Conservation (phyloP, 2,888 invertebrate genomes). For the Eulithis prunata region DNA sequence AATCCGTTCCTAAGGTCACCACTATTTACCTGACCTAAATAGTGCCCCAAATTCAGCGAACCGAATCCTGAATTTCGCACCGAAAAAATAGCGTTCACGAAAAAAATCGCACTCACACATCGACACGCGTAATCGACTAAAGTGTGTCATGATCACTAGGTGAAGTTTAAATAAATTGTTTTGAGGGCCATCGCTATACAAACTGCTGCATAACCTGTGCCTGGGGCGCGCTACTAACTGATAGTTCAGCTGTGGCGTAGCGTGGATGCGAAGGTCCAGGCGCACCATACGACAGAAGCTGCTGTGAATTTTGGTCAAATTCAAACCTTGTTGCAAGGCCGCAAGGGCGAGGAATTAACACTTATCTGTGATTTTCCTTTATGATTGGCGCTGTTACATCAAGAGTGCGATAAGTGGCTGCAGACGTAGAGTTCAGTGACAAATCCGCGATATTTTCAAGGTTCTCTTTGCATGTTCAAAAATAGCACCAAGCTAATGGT, state of each 20-base stretch:
- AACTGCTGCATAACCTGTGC: conserved; percentile 33
- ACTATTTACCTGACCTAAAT: conserved; percentile 41
- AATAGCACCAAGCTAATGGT: neutral
- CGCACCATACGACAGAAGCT: conserved; percentile 35
- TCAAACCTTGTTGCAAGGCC: conserved; percentile 26
- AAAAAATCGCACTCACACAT: conserved; percentile 58
- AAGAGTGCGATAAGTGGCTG: too few species aligned
- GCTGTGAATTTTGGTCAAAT: conserved; percentile 28
- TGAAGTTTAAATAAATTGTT: conserved; percentile 82
- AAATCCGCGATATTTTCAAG: conserved; percentile 15
- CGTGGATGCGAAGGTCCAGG: conserved; percentile 31
- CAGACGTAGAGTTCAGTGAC: conserved; percentile 13
- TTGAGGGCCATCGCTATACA: conserved; percentile 59
- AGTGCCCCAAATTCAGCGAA: conserved; percentile 41
- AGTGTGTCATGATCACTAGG: conserved; percentile 84
- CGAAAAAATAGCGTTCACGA: conserved; percentile 58
- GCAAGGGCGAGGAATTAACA: conserved; percentile 20
- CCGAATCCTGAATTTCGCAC: conserved; percentile 38
- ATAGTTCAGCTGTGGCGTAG: conserved; percentile 7
- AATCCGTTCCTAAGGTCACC: conserved; percentile 24
- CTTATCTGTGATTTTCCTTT: conserved; percentile 16
- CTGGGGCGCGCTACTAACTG: conserved; percentile 5
- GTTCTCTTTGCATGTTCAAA: conserved; percentile 6
- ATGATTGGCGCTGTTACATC: conserved; percentile 21
- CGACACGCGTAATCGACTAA: conserved; percentile 71